These are phyloP conservation scores for Macrotis lagotis DNA, from an alignment of 2,113 vertebrate genomes.

Conservation along the genomic window DNA sequence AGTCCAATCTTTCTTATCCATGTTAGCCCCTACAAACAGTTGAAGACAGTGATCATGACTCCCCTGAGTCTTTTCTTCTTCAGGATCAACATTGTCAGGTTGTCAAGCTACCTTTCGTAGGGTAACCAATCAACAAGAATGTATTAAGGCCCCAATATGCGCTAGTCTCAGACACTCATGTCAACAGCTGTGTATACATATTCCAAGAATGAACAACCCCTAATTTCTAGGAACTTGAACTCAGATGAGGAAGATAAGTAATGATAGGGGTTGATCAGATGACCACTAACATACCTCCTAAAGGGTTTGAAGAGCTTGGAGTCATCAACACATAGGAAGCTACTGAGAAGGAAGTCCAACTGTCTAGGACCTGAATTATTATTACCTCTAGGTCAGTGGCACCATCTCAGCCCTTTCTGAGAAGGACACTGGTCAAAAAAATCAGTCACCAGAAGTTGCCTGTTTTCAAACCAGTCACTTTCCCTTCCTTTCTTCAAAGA, in stretches of 20 bases:
- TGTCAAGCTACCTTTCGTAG: no score
- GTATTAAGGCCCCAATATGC: not conserved
- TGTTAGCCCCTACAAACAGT: not conserved
- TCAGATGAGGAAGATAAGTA: not conserved
- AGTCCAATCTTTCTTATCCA: not conserved
- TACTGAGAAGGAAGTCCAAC: not conserved
- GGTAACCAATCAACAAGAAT: not conserved
- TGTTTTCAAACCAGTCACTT: not conserved
- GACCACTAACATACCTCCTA: not conserved
- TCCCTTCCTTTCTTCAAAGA: not conserved
- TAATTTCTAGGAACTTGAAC: not conserved
- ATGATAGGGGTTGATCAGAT: not conserved
- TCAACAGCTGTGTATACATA: not conserved
- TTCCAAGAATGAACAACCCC: not conserved
- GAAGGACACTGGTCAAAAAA: not conserved
- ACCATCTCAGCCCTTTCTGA: not conserved
- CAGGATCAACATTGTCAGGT: not conserved
- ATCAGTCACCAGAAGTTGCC: not conserved
- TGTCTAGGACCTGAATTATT: not conserved
- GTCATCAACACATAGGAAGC: not conserved
- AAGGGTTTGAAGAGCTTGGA: not conserved
- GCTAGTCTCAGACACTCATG: not conserved
- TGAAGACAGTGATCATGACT: not conserved
- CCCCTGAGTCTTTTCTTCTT: not conserved
- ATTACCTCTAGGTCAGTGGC: not conserved